phyloP scores from a whole-genome alignment of 2,888 invertebrate species.

The Dicycla oo region DNA sequence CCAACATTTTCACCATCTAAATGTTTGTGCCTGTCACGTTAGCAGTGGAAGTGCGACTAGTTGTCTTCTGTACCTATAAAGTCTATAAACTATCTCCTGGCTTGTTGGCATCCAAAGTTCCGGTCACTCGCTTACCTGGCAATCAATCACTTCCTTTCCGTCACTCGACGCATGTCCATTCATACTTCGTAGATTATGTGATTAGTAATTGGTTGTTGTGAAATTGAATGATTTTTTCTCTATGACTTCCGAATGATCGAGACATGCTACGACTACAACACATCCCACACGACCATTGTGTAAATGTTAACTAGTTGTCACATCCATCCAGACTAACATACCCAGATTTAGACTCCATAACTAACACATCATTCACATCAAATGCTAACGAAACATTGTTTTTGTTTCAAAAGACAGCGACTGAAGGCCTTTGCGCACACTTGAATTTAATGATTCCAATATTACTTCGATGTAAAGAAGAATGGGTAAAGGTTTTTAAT shows the following conservation, averaged over 20 bases:
- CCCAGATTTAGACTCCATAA: constrained; percentile 76
- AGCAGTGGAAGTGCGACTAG: constrained; percentile 74
- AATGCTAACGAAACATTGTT: constrained; percentile 74
- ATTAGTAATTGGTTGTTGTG: constrained; percentile 83
- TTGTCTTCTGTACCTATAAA: constrained; percentile 64
- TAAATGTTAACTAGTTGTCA: constrained; percentile 73
- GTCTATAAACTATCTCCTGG: constrained; percentile 68
- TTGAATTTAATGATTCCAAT: constrained; percentile 26
- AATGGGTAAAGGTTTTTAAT: constrained; percentile 36
- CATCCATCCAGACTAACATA: constrained; percentile 79
- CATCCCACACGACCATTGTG: constrained; percentile 77
- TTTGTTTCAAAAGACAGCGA: constrained; percentile 77
- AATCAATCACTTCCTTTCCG: constrained; percentile 53
- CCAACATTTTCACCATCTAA: constrained; percentile 79
- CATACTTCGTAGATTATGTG: constrained; percentile 76
- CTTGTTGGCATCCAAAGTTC: constrained; percentile 79
- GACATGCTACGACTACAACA: constrained; percentile 75
- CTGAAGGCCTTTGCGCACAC: constrained; percentile 65
- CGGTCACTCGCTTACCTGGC: constrained; percentile 76
- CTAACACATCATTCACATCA: constrained; percentile 81
- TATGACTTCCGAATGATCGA: constrained; percentile 71
- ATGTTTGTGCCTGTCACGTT: constrained; percentile 81
- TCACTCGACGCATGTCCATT: constrained; percentile 79
- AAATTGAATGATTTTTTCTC: constrained; percentile 68
- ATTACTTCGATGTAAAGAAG: constrained; percentile 37